Base-by-base conservation (phyloP, 2,888 invertebrate species). In the Troilus luridus region DNA sequence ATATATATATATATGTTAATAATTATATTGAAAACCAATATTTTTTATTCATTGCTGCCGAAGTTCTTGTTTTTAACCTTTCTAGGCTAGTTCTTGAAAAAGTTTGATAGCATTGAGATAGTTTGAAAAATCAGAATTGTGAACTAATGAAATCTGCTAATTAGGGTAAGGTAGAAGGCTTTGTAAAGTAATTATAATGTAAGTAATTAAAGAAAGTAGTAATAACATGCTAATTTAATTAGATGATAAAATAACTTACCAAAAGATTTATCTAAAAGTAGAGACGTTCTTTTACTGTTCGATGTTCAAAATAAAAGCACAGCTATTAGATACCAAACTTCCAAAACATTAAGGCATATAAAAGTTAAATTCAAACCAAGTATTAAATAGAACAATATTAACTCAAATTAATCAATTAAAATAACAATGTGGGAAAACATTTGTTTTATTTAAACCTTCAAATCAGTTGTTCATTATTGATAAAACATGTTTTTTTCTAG, bases 391-490 rank as follows among this genome's bases (percentile, higher is more conserved):
- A 77, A 77, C 72, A 41, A 72, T 27, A 72, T 27, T 72, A n/a
- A 72, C 27, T 14, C 72, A 27, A n/a, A 64, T 67, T 67, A 67
- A 67, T 8, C 72, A 41, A 77, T 77, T 77, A 77, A 77, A 77
- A 77, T 19, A 41, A 77, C 27, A 77, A 77, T 77, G 24, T 77
- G 72, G 27, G 12, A 77, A 77, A 77, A 77, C 72, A 77, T 77
- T 77, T 77, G 72, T 77, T 77, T 77, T 77, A 77, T 41, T 41
- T 27, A 1, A 77, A 77, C 41, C 27, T 77, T 41, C 72, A 19
- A 19, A 77, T 24, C 27, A 77, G 27, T 41, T 41, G 72, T 77
- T 77, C 12, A 24, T 24, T 24, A 41, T 59, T 59, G 10, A 59
- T 59, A 27, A 77, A 41, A 17, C 8, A 19, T 77, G 17, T 77